Conservation (phyloP, 2,113 vertebrate genomes). For the Cairina moschata region DNA sequence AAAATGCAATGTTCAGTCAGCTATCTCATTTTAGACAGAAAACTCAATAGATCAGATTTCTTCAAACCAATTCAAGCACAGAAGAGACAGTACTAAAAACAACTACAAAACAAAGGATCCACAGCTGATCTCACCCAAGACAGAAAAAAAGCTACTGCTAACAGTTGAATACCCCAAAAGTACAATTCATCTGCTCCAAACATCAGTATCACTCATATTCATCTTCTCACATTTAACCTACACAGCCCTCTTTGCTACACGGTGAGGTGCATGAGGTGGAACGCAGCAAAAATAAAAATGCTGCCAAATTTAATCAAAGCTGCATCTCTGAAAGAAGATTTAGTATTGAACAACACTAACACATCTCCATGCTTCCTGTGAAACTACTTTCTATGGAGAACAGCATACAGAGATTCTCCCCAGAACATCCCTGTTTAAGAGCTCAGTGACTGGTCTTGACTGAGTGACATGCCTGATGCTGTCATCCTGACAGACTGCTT, state of each 20-base stretch:
- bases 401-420: not conserved
- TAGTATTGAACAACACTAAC: not conserved
- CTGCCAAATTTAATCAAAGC: not conserved
- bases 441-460: not conserved
- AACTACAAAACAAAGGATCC: not conserved
- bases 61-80: not conserved
- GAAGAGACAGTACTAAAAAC: not conserved
- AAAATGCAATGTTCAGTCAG: not conserved
- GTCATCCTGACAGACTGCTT: not conserved
- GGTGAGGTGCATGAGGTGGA: not conserved
- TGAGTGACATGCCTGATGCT: not conserved
- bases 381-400: not conserved
- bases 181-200: not conserved
- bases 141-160: not conserved
- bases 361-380: not conserved
- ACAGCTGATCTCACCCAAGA: not conserved
- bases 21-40: not conserved
- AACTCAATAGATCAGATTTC: not conserved
- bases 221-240: not conserved
- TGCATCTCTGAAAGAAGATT: accelerated
- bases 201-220: not conserved
- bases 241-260: not conserved
- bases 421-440: not conserved
- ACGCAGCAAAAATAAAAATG: not conserved
- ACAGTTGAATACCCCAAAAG: not conserved